Evolutionary conservation across 2,113 vertebrate species (phyloP), one percentile per base, ranked within the genome.

Genomic region (Pogonocichla stellata): DNA sequence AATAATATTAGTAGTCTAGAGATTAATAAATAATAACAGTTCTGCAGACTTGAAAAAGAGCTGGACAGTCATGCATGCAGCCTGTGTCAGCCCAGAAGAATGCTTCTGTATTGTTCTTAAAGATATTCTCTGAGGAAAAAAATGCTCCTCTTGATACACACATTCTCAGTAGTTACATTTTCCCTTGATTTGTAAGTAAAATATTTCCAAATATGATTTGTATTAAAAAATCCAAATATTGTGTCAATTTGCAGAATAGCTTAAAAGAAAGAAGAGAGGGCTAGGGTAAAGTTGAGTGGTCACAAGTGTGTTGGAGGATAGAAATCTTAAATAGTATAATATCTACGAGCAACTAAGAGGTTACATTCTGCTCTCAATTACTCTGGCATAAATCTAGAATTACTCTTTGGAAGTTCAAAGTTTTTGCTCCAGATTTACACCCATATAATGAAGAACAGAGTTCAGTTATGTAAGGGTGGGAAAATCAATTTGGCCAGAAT

Each of bases 401-500:
- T 94, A 93, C 83, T 96, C 91, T 85, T 89, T 89, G 86, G 48
- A 93, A 97, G 77, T 95, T 95, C 88, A 95, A 94, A 97, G 92
- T 84, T 95, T 93, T 89, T 96, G 60, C 80, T 95, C 45, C 78
- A 92, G 93, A 94, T 96, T 95, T 96, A 90, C 92, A 92, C 85
- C 43, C 80, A 38, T 78, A 96, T 95, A 95, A 95, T 42, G 29
- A 92, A 65, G 65, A 96, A 91, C 91, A 95, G 94, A 92, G 53
- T 93, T 93, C 73, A 80, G 26, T 88, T 92, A 80, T 89, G 83
- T 81, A 94, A 85, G 93, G 71, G 74, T 94, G 92, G 85, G 95
- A 90, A 94, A 94, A 85, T 81, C 75, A 88, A 74, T 95, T 93
- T 95, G 83, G 83, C 77, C 40, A 40, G 77, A 79, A 56, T 74